Percentiles rank a stretch among this genome's conserved stretches.
Conservation (phyloP, 2,888 invertebrate genomes). For the Mimas tiliae region DNA sequence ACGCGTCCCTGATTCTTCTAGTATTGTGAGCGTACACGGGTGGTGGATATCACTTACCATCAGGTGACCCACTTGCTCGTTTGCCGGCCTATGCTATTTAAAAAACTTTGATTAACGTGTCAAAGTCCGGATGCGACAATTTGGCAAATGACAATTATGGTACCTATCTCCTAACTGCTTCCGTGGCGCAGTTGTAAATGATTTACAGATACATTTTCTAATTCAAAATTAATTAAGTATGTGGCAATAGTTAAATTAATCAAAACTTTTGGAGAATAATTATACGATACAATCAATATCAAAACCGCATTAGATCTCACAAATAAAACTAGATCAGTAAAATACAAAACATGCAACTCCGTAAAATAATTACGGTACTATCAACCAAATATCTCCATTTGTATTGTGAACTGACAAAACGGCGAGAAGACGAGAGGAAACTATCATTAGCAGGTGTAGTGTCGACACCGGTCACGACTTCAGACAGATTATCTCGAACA, state of each 20-base stretch:
- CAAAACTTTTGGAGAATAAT: background rate
- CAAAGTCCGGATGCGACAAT: too few species aligned
- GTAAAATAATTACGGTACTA: conserved; percentile 8
- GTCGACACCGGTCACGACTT: conserved; percentile 1
- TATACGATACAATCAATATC: background rate
- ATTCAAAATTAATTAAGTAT: too few species aligned
- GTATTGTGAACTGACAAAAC: conserved; percentile 8
- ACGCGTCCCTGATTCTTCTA: too few species aligned
- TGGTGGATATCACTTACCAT: too few species aligned
- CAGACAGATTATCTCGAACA: conserved; percentile 7
- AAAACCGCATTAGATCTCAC: background rate
- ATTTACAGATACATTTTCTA: too few species aligned
- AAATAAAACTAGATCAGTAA: conserved; percentile 9
- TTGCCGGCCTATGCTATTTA: too few species aligned
- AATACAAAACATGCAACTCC: background rate
- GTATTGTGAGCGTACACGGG: too few species aligned
- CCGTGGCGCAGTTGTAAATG: too few species aligned
- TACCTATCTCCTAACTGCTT: too few species aligned
- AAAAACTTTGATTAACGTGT: too few species aligned
- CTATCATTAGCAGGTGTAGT: background rate
- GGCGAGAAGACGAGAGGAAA: background rate
- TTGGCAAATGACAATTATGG: too few species aligned
- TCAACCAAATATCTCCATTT: background rate
- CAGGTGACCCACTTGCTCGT: too few species aligned
- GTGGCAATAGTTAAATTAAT: background rate